These are phyloP conservation scores for Pteruthius melanotis DNA, from an alignment of 2,113 vertebrate genomes.

Conservation along the genomic window DNA sequence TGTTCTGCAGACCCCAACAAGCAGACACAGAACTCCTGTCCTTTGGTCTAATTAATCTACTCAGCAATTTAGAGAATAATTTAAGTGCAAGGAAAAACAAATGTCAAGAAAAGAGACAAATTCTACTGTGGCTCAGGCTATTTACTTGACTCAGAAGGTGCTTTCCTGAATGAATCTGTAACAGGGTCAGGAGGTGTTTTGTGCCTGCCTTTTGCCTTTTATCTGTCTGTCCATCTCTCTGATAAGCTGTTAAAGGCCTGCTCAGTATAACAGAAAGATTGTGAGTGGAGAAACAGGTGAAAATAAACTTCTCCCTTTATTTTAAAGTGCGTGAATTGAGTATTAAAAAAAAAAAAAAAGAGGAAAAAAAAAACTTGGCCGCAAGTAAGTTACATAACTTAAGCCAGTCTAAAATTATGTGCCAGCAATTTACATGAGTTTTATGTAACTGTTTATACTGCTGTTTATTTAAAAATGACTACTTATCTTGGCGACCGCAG, in stretches of 20 bases:
- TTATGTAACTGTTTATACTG: conserved; percentile 74
- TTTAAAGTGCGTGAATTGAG: neutral
- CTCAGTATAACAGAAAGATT: neutral
- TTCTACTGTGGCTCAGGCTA: neutral
- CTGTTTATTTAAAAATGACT: conserved; percentile 74
- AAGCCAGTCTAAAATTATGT: conserved; percentile 67
- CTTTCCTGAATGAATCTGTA: neutral
- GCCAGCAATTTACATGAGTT: conserved; percentile 71
- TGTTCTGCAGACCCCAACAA: neutral
- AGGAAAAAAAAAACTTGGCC: conserved; percentile 23
- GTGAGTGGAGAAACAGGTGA: conserved; percentile 25
- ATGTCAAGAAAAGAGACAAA: conserved; percentile 1
- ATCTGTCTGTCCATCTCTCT: neutral
- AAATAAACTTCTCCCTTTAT: conserved; percentile 32
- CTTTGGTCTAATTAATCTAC: neutral
- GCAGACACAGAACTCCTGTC: neutral
- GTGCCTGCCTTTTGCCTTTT: neutral
- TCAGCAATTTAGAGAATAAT: neutral
- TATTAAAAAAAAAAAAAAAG: neutral
- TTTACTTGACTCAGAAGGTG: neutral
- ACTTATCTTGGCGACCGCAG: conserved; percentile 71
- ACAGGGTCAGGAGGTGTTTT: neutral
- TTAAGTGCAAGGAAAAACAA: neutral
- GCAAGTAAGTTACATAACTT: conserved; percentile 66
- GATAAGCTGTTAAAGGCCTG: neutral